Percentiles rank a stretch among this genome's conserved stretches.
These are phyloP conservation scores for Pomatostomus ruficeps DNA, from an alignment of 2,113 vertebrate species.

Conservation along the genomic window DNA sequence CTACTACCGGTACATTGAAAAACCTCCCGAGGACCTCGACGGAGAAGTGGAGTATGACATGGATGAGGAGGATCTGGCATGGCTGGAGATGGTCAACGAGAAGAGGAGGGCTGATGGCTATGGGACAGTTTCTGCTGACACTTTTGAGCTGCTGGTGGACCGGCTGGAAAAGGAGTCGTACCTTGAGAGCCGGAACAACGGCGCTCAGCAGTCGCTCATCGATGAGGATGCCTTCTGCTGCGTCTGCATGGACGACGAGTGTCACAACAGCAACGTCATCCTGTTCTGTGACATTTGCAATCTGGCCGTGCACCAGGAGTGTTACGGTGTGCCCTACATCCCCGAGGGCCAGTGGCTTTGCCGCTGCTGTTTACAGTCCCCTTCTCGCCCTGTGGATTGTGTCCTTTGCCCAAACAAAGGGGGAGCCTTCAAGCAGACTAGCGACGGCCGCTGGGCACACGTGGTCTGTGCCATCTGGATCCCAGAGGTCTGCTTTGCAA, in stretches of 20 bases:
- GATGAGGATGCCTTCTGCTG: slow-evolving; percentile 98
- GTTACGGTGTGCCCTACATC: slow-evolving; percentile 95
- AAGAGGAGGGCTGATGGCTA: slow-evolving; percentile 82
- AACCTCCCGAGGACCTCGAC: slow-evolving; percentile 84
- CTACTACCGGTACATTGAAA: slow-evolving; percentile 92
- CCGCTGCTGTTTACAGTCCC: slow-evolving; percentile 95
- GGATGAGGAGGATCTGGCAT: slow-evolving; percentile 93
- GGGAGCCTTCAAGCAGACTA: slow-evolving; percentile 97
- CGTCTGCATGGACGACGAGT: slow-evolving; percentile 97
- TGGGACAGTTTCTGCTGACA: slow-evolving; percentile 80
- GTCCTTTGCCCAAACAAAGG: slow-evolving; percentile 94
- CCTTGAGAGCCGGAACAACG: slow-evolving; percentile 84
- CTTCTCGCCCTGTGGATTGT: slow-evolving; percentile 91
- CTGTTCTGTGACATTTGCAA: slow-evolving; percentile 98
- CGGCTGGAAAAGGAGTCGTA: slow-evolving; percentile 93
- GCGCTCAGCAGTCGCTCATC: slow-evolving; percentile 81
- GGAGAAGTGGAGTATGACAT: slow-evolving; percentile 92
- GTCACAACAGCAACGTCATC: slow-evolving; percentile 98
- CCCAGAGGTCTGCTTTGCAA: slow-evolving; percentile 96
- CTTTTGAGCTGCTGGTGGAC: slow-evolving; percentile 91
- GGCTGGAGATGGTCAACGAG: slow-evolving; percentile 93
- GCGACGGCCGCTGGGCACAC: slow-evolving; percentile 91
- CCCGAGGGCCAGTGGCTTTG: slow-evolving; percentile 98
- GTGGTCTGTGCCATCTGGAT: slow-evolving; percentile 99
- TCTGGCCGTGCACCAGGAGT: slow-evolving; percentile 96